Evolutionary conservation across 2,797 vertebrate species (phyloP).

Genomic region (Spea hammondii): DNA sequence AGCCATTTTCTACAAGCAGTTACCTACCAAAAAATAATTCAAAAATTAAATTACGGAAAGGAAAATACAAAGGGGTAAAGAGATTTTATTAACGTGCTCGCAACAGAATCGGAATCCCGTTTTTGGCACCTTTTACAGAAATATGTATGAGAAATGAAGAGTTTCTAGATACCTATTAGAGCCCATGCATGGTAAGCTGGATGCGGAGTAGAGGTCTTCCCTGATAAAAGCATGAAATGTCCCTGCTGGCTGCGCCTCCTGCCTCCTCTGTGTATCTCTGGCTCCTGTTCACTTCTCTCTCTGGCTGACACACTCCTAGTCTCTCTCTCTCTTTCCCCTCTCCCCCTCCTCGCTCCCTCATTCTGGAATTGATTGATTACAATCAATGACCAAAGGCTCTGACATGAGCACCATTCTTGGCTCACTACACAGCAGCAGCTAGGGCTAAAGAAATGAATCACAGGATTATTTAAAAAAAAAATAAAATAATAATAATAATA

Average conservation of each 20-base stretch:
- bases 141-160: constrained; percentile 7
- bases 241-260: constrained; percentile 41
- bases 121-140: constrained; percentile 17
- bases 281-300: constrained; percentile 48
- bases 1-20: neutral
- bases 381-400: constrained; percentile 70
- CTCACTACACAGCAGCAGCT: constrained; percentile 58
- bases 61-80: neutral
- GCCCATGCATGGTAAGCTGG: constrained; percentile 49
- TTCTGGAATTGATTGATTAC: constrained; percentile 66
- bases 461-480: neutral
- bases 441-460: neutral
- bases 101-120: neutral
- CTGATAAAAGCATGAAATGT: constrained; percentile 42
- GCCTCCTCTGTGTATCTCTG: constrained; percentile 14
- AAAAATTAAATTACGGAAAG: too few relatives aligned
- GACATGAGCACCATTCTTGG: constrained; percentile 66
- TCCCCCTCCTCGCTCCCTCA: constrained; percentile 61
- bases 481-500: neutral
- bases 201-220: constrained; percentile 40
- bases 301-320: constrained; percentile 53
- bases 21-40: too few relatives aligned
- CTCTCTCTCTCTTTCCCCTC: constrained; percentile 51
- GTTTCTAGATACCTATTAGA: constrained; percentile 50
- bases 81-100: neutral